Base-by-base conservation (phyloP, 1,140 invertebrate species). In the Habropoda laboriosa region DNA sequence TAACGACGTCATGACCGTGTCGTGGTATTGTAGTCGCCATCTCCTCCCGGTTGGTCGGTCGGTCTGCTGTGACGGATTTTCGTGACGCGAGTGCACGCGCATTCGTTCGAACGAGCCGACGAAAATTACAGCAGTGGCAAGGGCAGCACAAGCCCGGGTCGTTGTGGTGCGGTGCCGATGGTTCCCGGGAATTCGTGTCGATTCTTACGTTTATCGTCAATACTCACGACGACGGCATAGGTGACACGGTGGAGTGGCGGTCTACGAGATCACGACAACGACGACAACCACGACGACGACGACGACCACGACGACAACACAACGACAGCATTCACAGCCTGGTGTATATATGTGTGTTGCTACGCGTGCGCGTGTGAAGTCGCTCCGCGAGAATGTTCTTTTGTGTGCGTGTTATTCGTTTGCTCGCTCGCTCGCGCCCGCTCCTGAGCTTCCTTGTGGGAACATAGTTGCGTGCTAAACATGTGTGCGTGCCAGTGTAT, bases 401-500 rank as follows among this genome's bases (percentile, higher is more conserved):
- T 75, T 58, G 73, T 66, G 77, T 72, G 77, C 38, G 71, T 64
- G 61, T 61, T 68, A 73, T 80, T 79, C 81, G 77, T 67, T 79
- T 53, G 80, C 63, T 68, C 67, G 82, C 68, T 75, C 55, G 76
- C 79, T 66, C 66, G 70, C 53, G 66, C 53, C 24, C 71, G 49
- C n/a, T 27, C 32, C 49, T 57, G 73, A 66, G 60, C 57, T 58
- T 78, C 57, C 78, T 63, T 57, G 61, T 51, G 64, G 45, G 45
- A 64, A 67, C 64, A 74, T 68, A 77, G 68, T 68, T 49, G 64
- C 45, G 64, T 68, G 32, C 27, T 4, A 42, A 66, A 64, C 64
- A 63, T 75, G 58, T 74, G 53, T 79, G 45, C 49, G 55, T 38
- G 21, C 38, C 42, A 47, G 45, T 73, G 60, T 63, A 42, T n/a